A percentile compares a stretch with the other conserved stretches of the same genome.
These are phyloP conservation scores for Psilopsiagon aymara DNA, from an alignment of 2,113 vertebrate species.

Conservation along the genomic window DNA sequence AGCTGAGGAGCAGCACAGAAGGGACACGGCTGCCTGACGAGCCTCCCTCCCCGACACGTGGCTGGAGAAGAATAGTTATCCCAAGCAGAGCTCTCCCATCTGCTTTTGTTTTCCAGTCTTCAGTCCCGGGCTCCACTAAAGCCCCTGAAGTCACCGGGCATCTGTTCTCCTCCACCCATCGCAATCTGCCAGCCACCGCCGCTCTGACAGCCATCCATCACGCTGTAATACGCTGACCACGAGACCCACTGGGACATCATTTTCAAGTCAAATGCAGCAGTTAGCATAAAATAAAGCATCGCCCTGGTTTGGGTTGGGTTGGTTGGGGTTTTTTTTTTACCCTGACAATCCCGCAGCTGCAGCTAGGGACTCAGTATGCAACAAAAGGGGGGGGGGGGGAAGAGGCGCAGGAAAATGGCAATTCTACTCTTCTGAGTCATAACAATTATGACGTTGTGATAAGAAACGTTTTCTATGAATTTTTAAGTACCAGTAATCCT, in stretches of 20 bases:
- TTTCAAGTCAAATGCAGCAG: slow-evolving; percentile 83
- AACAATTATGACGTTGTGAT: slow-evolving; percentile 79
- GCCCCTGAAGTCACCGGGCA: slow-evolving; percentile 81
- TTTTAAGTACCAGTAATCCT: slow-evolving; percentile 78
- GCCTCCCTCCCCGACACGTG: background rate
- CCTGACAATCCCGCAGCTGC: slow-evolving; percentile 76
- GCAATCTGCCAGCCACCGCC: slow-evolving; percentile 79
- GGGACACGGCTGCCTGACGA: background rate
- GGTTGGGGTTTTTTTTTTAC: background rate
- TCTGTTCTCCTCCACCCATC: slow-evolving; percentile 83
- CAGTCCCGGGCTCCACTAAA: slow-evolving; percentile 72
- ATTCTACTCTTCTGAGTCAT: slow-evolving; percentile 80
- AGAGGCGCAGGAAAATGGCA: slow-evolving; percentile 77
- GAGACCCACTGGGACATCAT: slow-evolving; percentile 80
- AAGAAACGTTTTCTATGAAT: slow-evolving; percentile 80
- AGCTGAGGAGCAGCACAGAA: background rate
- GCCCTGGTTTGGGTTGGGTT: slow-evolving; percentile 20
- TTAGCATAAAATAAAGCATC: slow-evolving; percentile 82
- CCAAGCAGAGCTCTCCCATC: slow-evolving; percentile 69
- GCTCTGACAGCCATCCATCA: slow-evolving; percentile 92
- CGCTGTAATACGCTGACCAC: slow-evolving; percentile 81
- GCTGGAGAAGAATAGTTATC: slow-evolving; percentile 54
- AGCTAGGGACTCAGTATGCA: slow-evolving; percentile 76
- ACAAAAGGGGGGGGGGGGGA: slow-evolving; percentile 72
- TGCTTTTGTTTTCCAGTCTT: slow-evolving; percentile 79